Evolutionary conservation across 1,140 invertebrate species (phyloP).

Genomic region (Drosophila nigromelanica): DNA sequence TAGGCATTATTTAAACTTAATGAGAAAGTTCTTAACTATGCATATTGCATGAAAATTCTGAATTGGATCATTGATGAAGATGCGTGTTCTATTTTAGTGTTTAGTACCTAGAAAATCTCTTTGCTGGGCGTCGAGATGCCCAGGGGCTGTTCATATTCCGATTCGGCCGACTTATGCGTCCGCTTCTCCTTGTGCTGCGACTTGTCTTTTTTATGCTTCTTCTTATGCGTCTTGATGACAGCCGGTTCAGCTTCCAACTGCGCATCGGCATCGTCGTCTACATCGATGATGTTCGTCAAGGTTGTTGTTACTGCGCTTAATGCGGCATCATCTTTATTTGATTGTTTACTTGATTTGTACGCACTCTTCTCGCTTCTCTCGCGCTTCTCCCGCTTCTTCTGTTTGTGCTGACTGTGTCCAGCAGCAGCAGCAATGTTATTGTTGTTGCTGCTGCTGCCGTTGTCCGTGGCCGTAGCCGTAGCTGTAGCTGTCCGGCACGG

Average conservation of each 20-base stretch:
- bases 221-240: conserved; percentile 66
- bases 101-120: conserved; percentile 87
- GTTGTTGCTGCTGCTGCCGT: conserved; percentile 9
- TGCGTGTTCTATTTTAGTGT: neutral
- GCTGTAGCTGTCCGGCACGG: conserved; percentile 37
- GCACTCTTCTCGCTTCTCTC: conserved; percentile 79
- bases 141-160: conserved; percentile 90
- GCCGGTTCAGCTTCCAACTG: neutral
- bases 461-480: conserved; percentile 12
- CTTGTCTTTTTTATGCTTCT: conserved; percentile 78
- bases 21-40: conserved; percentile 29
- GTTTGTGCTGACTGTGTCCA: conserved; percentile 62
- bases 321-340: conserved; percentile 9
- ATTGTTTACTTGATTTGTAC: conserved; percentile 65
- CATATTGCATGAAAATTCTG: conserved; percentile 41
- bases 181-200: conserved; percentile 59
- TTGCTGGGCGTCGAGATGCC: conserved; percentile 96
- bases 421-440: conserved; percentile 32
- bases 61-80: conserved; percentile 16
- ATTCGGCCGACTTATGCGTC: conserved; percentile 27
- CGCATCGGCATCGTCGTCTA: neutral
- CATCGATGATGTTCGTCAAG: conserved; percentile 43
- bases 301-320: neutral
- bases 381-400: conserved; percentile 84
- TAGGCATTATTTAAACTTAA: conserved; percentile 34